Conservation (phyloP, 2,797 vertebrate species). For the Pseudochaenichthys georgianus region DNA sequence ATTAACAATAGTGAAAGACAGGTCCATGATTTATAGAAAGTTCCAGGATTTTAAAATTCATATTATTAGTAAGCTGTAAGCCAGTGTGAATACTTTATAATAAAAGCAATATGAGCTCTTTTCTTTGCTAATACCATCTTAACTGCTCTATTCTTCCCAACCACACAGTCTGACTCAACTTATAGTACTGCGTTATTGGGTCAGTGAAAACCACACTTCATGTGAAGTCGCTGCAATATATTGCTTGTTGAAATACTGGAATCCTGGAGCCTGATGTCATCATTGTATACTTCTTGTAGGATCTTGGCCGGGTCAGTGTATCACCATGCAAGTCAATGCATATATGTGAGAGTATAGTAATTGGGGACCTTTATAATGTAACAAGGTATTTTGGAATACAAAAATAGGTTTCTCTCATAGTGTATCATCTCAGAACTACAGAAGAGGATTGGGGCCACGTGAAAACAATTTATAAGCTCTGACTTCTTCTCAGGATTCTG, state of each 20-base stretch:
- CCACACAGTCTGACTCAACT: neutral
- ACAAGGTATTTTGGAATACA: neutral
- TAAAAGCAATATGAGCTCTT: neutral
- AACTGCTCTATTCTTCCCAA: conserved; percentile 2
- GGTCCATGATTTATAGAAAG: conserved; percentile 28
- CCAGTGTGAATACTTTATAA: neutral
- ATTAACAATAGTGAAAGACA: conserved; percentile 15
- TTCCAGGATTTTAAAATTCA: conserved; percentile 6
- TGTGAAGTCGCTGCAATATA: neutral
- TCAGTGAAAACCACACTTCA: conserved; percentile 3
- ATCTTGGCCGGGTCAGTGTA: neutral
- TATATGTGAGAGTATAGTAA: neutral
- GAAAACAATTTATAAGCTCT: too few relatives aligned
- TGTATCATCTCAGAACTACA: neutral
- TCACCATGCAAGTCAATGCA: neutral
- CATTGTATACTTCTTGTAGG: neutral
- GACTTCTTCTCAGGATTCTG: too few relatives aligned
- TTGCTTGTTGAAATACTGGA: neutral
- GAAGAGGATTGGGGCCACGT: too few relatives aligned
- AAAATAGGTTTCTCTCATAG: neutral
- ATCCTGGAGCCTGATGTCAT: neutral
- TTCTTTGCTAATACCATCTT: neutral
- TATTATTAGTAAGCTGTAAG: neutral
- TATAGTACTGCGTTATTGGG: conserved; percentile 7
- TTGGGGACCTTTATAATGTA: neutral